These are phyloP conservation scores for Emberiza fucata DNA, from an alignment of 2,113 vertebrate species.

Conservation along the genomic window DNA sequence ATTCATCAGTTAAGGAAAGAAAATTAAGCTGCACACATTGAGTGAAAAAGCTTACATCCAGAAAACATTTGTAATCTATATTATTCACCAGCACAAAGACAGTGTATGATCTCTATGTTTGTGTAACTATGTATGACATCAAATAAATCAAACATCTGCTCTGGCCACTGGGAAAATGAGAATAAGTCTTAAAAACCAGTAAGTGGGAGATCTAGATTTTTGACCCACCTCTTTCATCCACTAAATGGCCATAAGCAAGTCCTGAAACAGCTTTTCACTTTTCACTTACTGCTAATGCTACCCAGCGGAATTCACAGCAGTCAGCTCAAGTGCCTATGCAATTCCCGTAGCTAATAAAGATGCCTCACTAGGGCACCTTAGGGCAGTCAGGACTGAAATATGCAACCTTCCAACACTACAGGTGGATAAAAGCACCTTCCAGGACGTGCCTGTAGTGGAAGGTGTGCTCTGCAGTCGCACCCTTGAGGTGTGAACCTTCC, in stretches of 20 bases:
- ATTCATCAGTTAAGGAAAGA: background rate
- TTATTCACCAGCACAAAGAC: background rate
- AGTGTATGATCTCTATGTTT: background rate
- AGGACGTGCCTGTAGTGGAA: background rate
- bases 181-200: background rate
- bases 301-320: background rate
- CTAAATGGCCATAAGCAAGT: background rate
- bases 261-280: background rate
- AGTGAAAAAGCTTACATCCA: background rate
- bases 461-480: background rate
- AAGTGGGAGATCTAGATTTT: background rate
- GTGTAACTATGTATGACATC: background rate
- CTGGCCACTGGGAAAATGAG: background rate
- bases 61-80: background rate
- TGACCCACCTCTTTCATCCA: background rate
- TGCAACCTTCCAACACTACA: background rate
- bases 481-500: background rate
- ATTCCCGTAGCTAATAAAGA: background rate
- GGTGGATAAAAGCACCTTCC: background rate
- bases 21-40: background rate
- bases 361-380: background rate
- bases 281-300: background rate
- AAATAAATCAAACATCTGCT: background rate
- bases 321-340: accelerated
- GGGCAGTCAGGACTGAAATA: background rate